Evolutionary conservation across 2,113 vertebrate species (phyloP), one percentile per base, ranked within the genome.

Genomic region (Corythoichthys intestinalis): DNA sequence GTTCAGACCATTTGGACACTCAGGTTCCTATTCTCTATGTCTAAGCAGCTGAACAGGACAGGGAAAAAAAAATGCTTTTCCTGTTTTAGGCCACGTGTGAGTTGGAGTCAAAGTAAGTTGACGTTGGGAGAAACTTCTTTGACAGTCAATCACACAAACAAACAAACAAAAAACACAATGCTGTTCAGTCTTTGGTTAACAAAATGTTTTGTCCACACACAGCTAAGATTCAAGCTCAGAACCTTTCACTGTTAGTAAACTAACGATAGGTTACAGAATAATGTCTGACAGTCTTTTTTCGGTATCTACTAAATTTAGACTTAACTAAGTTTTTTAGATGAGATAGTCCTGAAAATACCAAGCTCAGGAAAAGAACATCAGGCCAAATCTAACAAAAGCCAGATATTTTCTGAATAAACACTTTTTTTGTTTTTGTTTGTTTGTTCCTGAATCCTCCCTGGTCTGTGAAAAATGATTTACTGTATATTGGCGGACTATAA

Each of bases 381-480:
- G 85, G 88, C 84, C 87, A 91, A 92, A 93, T 91, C 89, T 90
- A 84, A 89, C 75, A 83, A 86, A 85, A 91, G 88, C 81, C 87
- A 89, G 86, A 90, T 91, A 89, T 90, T 90, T 83, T 67, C 1
- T 28, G 20, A 28, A 28, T n/a, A n/a, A n/a, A n/a, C n/a, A n/a
- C n/a, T 28, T 28, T 28, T 28, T 28, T 28, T 28, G 0, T 28
- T 28, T 28, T 28, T 28, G 0, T 28, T 28, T 28, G 0, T 28
- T 28, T 28, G 20, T 28, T 28, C 20, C 20, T 28, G 20, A 28
- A 28, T 28, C 20, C 20, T 77, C 76, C 78, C 67, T 14, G 69
- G 75, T 88, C 81, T 86, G 75, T 77, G 83, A 41, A 79, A 80
- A 28, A 28, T 28, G 20, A 28, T 28, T 28, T 28, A 28, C 20